Evolutionary conservation across 2,888 invertebrate species (phyloP).

Genomic region (Scaptomyza reducta): DNA sequence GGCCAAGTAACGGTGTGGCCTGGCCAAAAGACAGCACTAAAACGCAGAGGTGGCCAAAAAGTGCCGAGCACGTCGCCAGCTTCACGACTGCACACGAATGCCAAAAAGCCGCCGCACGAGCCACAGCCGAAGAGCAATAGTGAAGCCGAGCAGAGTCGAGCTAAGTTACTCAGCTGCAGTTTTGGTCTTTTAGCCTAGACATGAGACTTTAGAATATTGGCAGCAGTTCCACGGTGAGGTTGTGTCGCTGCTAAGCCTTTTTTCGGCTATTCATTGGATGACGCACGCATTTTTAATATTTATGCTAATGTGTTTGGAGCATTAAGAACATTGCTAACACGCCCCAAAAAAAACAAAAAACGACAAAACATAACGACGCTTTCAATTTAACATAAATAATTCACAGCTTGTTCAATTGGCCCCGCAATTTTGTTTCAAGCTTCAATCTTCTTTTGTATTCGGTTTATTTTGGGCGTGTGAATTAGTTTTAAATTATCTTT

Average conservation of each 20-base stretch:
- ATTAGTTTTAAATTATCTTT: conserved; percentile 59
- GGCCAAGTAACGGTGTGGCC: conserved; percentile 76
- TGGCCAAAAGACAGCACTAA: conserved; percentile 67
- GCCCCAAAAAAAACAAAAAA: conserved; percentile 24
- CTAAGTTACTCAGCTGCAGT: conserved; percentile 3
- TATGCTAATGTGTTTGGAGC: conserved; percentile 47
- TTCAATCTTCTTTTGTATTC: conserved; percentile 12
- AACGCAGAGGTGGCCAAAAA: conserved; percentile 44
- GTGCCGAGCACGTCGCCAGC: conserved; percentile 5
- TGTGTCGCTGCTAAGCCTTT: conserved; percentile 8
- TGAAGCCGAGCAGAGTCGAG: conserved; percentile 6
- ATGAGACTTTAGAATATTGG: conserved; percentile 41
- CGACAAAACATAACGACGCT: conserved; percentile 23
- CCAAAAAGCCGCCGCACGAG: conserved; percentile 30
- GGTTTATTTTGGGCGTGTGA: conserved; percentile 72
- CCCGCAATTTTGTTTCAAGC: conserved; percentile 38
- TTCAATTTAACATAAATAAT: conserved; percentile 61
- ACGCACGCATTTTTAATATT: conserved; percentile 35
- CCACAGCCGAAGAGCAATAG: conserved; percentile 18
- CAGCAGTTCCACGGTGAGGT: conserved; percentile 34
- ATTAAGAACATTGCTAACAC: conserved; percentile 44
- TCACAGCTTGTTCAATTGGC: conserved; percentile 63
- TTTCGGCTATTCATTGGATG: conserved; percentile 22
- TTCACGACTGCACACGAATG: conserved; percentile 25
- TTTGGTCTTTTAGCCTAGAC: conserved; percentile 9